A percentile compares a stretch with the other conserved stretches of the same genome.
These are phyloP conservation scores for Arothron firmamentum DNA, from an alignment of 2,113 vertebrate genomes.

Conservation along the genomic window DNA sequence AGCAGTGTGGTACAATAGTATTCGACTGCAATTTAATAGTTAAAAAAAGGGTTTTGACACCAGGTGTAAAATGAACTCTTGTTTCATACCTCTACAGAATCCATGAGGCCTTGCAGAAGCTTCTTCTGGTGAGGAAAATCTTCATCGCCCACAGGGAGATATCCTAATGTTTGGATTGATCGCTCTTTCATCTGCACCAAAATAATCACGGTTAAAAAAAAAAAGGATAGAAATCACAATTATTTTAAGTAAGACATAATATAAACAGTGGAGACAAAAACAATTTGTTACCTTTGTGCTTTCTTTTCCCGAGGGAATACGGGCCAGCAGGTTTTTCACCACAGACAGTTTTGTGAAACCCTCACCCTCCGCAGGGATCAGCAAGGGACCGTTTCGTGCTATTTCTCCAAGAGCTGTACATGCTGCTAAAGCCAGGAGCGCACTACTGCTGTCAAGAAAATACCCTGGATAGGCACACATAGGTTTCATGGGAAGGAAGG, in stretches of 20 bases:
- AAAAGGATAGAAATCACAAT: not conserved
- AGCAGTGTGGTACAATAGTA: too few relatives aligned
- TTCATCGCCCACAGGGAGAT: constrained; percentile 93
- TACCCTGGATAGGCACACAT: constrained; percentile 73
- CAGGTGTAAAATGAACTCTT: not conserved
- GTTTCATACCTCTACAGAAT: constrained; percentile 89
- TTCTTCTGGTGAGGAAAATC: constrained; percentile 93
- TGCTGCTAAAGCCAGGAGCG: constrained; percentile 84
- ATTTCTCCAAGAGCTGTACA: constrained; percentile 93
- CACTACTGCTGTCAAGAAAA: constrained; percentile 85
- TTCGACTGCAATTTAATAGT: too few relatives aligned
- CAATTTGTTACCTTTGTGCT: constrained; percentile 80
- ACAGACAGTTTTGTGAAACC: constrained; percentile 88
- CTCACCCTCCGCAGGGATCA: constrained; percentile 83
- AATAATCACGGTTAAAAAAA: constrained; percentile 14
- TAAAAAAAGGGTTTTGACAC: too few relatives aligned
- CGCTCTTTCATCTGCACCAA: constrained; percentile 90
- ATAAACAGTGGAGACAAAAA: not conserved
- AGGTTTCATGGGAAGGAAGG: too few relatives aligned
- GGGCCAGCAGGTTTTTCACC: constrained; percentile 86
- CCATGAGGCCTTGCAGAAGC: constrained; percentile 94
- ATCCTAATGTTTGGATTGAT: constrained; percentile 90
- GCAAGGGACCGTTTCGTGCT: constrained; percentile 85
- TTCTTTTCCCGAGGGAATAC: constrained; percentile 94
- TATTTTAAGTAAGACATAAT: not conserved